Evolutionary conservation across 1,140 invertebrate genomes (phyloP).

Genomic region (Heliconius congener): DNA sequence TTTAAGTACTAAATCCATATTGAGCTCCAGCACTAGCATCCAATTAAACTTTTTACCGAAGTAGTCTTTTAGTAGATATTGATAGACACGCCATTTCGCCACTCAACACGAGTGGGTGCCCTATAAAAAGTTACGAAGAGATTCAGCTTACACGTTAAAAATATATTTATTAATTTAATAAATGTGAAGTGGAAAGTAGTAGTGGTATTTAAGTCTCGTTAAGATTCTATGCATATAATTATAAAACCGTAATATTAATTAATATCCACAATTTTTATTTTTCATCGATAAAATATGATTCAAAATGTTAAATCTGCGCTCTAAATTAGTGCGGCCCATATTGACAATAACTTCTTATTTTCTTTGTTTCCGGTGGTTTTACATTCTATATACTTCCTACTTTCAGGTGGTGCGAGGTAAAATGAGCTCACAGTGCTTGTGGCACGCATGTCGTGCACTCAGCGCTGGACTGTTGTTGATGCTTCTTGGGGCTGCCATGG

Average conservation of each 20-base stretch:
- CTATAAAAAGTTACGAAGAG: background rate
- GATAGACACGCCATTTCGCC: slow-evolving; percentile 8
- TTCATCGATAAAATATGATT: too few species aligned
- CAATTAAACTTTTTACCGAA: slow-evolving; percentile 17
- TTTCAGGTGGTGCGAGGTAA: slow-evolving; percentile 88
- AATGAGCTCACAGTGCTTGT: slow-evolving; percentile 92
- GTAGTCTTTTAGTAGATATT: background rate
- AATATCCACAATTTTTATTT: too few species aligned
- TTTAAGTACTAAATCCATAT: background rate
- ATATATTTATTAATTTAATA: slow-evolving; percentile 3
- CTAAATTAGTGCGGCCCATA: background rate
- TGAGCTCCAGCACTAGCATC: background rate
- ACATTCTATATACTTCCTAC: background rate
- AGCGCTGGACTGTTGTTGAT: slow-evolving; percentile 91
- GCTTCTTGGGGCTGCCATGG: slow-evolving; percentile 93
- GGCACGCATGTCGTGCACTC: slow-evolving; percentile 94
- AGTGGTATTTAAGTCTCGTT: background rate
- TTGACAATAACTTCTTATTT: background rate
- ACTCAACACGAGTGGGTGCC: background rate
- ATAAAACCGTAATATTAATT: background rate
- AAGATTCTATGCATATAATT: background rate
- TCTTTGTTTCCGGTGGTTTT: too few species aligned
- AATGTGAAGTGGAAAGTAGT: background rate
- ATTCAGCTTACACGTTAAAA: background rate
- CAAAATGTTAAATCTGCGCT: too few species aligned